Evolutionary conservation across 2,888 invertebrate genomes (phyloP).

Genomic region (Euclidia mi): DNA sequence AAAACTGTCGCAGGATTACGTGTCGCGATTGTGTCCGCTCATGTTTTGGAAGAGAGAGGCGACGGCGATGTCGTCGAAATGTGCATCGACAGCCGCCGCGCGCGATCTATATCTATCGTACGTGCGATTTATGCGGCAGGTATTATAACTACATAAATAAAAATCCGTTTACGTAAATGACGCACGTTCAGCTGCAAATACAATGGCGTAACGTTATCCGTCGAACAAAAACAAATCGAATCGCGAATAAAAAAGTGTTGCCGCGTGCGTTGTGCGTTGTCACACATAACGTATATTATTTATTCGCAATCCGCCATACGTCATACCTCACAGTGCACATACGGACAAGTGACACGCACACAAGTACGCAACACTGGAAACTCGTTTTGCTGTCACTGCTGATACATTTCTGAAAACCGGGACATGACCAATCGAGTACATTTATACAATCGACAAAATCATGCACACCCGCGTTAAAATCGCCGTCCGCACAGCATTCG

Average conservation of each 20-base stretch:
- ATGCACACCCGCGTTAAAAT: constrained; percentile 53
- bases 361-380: constrained; percentile 60
- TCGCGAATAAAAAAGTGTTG: constrained; percentile 61
- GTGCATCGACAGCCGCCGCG: constrained; percentile 18
- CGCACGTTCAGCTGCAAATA: constrained; percentile 54
- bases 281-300: constrained; percentile 68
- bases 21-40: constrained; percentile 41
- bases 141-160: constrained; percentile 62
- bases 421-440: constrained; percentile 59
- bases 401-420: constrained; percentile 58
- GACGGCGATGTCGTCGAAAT: too few relatives aligned
- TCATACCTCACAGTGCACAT: constrained; percentile 67
- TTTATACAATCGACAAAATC: constrained; percentile 62
- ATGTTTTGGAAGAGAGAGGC: constrained; percentile 57
- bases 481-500: constrained; percentile 45
- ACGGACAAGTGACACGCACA: constrained; percentile 61
- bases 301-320: constrained; percentile 73
- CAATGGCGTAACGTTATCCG: constrained; percentile 64
- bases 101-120: constrained; percentile 31
- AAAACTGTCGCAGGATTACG: constrained; percentile 63
- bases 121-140: constrained; percentile 9
- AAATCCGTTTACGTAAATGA: constrained; percentile 70
- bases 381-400: constrained; percentile 59
- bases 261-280: constrained; percentile 57
- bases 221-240: constrained; percentile 62